Evolutionary conservation across 35 echinoderm and acorn worm genomes (phyloP).

Genomic region (Heliocidaris tuberculata): DNA sequence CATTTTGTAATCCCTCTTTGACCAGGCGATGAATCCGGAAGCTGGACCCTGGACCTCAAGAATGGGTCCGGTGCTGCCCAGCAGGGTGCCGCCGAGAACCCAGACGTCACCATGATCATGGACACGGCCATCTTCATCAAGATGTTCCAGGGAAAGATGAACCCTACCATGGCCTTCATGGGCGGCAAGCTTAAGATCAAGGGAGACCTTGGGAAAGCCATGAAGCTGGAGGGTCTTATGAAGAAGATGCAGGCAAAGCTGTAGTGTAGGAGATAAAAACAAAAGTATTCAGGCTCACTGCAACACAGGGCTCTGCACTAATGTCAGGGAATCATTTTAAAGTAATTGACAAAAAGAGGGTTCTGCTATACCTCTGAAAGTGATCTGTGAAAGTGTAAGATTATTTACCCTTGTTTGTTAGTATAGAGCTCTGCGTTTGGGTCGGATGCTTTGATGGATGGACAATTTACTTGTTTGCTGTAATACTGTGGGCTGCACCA

Average conservation of each 20-base stretch:
- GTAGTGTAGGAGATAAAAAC: conserved; percentile 14
- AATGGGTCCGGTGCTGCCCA: conserved; percentile 68
- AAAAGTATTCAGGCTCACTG: not conserved
- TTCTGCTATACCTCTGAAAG: no score
- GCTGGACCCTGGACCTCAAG: conserved; percentile 84
- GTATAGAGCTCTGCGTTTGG: no score
- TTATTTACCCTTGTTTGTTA: no score
- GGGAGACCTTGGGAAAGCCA: conserved; percentile 92
- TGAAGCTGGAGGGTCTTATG: conserved; percentile 97
- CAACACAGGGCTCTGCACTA: not conserved
- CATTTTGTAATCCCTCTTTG: not conserved
- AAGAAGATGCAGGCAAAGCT: conserved; percentile 74
- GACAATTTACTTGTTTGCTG: no score
- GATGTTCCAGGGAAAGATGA: conserved; percentile 92
- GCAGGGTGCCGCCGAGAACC: conserved; percentile 50
- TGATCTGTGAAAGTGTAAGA: no score
- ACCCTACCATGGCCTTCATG: conserved; percentile 95
- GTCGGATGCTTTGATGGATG: no score
- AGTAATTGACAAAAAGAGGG: no score
- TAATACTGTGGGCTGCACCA: no score
- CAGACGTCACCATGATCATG: conserved; percentile 78
- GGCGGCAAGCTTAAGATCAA: conserved; percentile 96
- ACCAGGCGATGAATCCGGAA: conserved; percentile 73
- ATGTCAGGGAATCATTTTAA: not conserved
- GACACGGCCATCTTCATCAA: conserved; percentile 84